Evolutionary conservation across 2,888 invertebrate genomes (phyloP).

Genomic region (Gisinianus flammeolus): DNA sequence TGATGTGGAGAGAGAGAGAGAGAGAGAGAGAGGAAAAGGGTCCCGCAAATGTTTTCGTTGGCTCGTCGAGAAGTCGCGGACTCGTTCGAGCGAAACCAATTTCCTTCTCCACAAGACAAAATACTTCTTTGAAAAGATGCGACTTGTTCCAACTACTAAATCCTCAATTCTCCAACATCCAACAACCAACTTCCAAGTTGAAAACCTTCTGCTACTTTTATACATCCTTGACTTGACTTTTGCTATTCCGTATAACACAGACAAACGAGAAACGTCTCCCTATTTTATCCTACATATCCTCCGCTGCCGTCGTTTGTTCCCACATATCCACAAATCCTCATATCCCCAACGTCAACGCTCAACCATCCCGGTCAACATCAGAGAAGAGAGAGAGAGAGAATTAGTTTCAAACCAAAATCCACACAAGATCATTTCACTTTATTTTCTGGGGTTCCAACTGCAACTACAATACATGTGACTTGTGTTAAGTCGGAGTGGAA

Average conservation of each 20-base stretch:
- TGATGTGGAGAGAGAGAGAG: too few relatives aligned
- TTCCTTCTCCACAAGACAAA: constrained; percentile 58
- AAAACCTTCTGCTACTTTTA: too few relatives aligned
- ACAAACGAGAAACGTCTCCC: not conserved
- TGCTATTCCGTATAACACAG: not conserved
- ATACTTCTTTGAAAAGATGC: constrained; percentile 57
- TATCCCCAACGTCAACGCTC: not conserved
- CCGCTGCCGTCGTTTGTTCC: too few relatives aligned
- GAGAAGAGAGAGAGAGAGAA: not conserved
- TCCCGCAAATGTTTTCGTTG: constrained; percentile 59
- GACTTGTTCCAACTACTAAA: constrained; percentile 42
- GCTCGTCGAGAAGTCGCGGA: constrained; percentile 58
- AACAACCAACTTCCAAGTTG: not conserved
- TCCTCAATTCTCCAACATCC: not conserved
- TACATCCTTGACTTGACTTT: not conserved
- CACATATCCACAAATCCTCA: too few relatives aligned
- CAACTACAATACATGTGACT: not conserved
- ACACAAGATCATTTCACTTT: constrained; percentile 33
- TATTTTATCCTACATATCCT: too few relatives aligned
- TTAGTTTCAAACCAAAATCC: not conserved
- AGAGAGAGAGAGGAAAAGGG: constrained; percentile 49
- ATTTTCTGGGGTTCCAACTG: not conserved
- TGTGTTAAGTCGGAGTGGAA: not conserved
- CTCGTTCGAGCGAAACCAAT: constrained; percentile 59
- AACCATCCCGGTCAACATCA: too few relatives aligned